A percentile compares a stretch with the other conserved stretches of the same genome.
Conservation (phyloP, 1,140 invertebrate species). For the Cryptotermes secundus region DNA sequence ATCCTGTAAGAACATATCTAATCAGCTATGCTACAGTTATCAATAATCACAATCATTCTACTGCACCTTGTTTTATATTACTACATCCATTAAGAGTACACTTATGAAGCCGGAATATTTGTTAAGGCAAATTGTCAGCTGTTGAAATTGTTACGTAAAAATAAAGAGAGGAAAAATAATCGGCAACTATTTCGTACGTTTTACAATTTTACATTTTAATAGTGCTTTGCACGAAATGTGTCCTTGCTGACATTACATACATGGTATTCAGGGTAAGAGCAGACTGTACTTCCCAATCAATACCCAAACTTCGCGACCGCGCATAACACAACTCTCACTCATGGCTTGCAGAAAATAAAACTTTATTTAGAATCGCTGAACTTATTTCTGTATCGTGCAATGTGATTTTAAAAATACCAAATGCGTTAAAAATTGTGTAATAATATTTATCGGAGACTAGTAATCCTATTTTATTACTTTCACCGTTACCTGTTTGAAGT, state of each 20-base stretch:
- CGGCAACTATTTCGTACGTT: background rate
- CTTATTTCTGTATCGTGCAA: background rate
- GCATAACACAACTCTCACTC: background rate
- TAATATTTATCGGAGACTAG: background rate
- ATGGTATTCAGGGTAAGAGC: no score
- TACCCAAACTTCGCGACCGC: conserved; percentile 25
- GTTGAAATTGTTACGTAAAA: background rate
- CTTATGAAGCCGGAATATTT: background rate
- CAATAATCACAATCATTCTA: background rate
- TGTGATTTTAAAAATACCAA: background rate
- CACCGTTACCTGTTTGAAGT: conserved; percentile 26
- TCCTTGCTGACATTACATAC: background rate
- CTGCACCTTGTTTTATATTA: background rate
- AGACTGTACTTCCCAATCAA: conserved; percentile 10
- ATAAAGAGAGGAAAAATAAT: background rate
- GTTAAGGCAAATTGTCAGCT: background rate
- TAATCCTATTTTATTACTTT: background rate
- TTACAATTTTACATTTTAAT: background rate
- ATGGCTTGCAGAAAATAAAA: background rate
- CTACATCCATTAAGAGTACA: background rate
- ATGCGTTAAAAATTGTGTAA: background rate
- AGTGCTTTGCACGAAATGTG: background rate
- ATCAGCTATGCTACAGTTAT: background rate
- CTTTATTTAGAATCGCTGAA: background rate
- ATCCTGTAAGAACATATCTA: background rate